Base-by-base conservation (phyloP, 1,140 invertebrate genomes). In the Phymorhynchus buccinoides region DNA sequence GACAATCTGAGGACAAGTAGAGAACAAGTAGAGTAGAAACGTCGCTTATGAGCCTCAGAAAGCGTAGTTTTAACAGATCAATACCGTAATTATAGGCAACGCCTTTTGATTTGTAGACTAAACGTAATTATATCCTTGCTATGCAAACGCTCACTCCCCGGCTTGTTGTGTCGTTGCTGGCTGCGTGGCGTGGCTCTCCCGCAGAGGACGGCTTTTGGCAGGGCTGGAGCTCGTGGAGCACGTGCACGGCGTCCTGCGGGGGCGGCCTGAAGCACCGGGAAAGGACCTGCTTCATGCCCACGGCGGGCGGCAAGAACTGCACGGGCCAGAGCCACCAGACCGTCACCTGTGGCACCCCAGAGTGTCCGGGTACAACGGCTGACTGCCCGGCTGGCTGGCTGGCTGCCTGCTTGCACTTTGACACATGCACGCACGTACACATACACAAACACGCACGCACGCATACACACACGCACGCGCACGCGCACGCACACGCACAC, bases 161-260 rank as follows among this genome's bases (percentile, higher is more conserved):
- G n/a, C n/a, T n/a, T 27, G 14, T 14, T 75, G 35, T 75, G 37
- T 41, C 41, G 73, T 75, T 39, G 32, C 35, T 75, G 48, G 77
- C 44, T n/a, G n/a, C n/a, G n/a, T 62, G 32, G 75, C 77, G 77
- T 44, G 41, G 32, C 3, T 12, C 18, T 41, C 22, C 85, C 75
- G 41, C 78, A 93, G 92, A 91, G 41, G 91, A 92, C 85, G 91
- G 92, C 37, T 80, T 86, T 16, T 93, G 89, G 88, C 56, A 52
- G 71, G 81, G 84, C 6, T 96, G 85, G 95, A 95, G 4, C 95
- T 95, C 32, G 95, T 99, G 98, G 98, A 96, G 96, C 4, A 94
- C 96, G 4, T 99, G 98, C 94, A 97, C 96, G 88, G 96, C 96
- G 0, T 96, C 96, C 0, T 99, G 98, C 92, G 97, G 97, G 0